Conservation (phyloP, 2,113 vertebrate species). For the Chiloscyllium plagiosum region DNA sequence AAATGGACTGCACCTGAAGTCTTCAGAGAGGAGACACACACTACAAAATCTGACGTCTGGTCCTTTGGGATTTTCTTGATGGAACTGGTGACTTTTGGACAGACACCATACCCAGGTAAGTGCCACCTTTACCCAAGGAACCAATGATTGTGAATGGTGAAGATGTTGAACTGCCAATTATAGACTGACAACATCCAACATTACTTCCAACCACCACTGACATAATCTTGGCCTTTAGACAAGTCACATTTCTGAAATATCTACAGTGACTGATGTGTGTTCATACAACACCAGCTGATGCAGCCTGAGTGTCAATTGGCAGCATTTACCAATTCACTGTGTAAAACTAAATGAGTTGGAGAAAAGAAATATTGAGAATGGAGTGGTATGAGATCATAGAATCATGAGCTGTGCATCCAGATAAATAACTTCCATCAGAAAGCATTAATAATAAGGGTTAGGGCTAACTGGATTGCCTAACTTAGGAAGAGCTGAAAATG, state of each 20-base stretch:
- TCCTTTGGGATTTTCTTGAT: slow-evolving; percentile 8
- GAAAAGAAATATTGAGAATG: not conserved
- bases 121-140: not conserved
- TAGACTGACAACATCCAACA: not conserved
- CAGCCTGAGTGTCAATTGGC: not conserved
- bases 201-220: not conserved
- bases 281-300: not conserved
- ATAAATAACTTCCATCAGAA: not conserved
- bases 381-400: not conserved
- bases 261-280: not conserved
- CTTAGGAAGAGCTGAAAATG: not conserved
- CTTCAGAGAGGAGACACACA: not conserved
- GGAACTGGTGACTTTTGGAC: not conserved
- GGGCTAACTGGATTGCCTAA: not conserved
- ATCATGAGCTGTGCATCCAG: not conserved
- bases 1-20: slow-evolving; percentile 13
- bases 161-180: not conserved
- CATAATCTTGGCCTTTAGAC: not conserved
- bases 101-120: not conserved
- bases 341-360: not conserved
- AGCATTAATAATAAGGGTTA: not conserved
- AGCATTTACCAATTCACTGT: not conserved
- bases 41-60: not conserved
- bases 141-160: not conserved
- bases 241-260: not conserved